These are phyloP conservation scores for Eristalis tenax DNA, from an alignment of 2,888 invertebrate species.

Conservation along the genomic window DNA sequence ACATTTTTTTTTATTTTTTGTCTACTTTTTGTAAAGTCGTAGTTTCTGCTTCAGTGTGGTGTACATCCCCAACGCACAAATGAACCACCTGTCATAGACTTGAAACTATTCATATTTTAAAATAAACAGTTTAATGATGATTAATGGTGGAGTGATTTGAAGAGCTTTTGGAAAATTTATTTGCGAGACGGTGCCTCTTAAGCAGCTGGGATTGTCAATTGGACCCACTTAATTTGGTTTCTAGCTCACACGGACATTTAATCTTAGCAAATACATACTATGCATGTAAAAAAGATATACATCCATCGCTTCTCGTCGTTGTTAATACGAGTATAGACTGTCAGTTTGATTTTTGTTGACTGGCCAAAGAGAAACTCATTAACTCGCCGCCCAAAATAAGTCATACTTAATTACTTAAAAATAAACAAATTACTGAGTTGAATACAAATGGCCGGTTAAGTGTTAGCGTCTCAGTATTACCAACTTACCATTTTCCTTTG, in stretches of 20 bases:
- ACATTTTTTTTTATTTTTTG: background rate
- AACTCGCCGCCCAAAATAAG: conserved; percentile 37
- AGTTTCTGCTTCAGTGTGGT: background rate
- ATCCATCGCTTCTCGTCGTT: background rate
- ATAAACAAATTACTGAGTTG: conserved; percentile 24
- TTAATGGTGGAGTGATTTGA: background rate
- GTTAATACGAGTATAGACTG: background rate
- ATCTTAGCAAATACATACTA: background rate
- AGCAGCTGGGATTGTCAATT: background rate
- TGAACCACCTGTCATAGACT: background rate
- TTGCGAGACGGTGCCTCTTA: background rate
- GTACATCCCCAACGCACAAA: background rate
- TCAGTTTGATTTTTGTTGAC: conserved; percentile 7
- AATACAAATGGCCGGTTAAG: conserved; percentile 45
- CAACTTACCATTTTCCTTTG: conserved; percentile 23
- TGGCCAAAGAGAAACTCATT: conserved; percentile 55
- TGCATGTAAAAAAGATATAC: background rate
- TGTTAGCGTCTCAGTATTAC: background rate
- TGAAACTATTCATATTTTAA: background rate
- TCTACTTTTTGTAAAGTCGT: background rate
- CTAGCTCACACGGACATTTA: background rate
- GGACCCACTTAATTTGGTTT: background rate
- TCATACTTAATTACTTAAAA: conserved; percentile 36
- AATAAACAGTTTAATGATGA: background rate
- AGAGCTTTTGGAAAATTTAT: background rate